These are phyloP conservation scores for Daphoenositta chrysoptera DNA, from an alignment of 2,113 vertebrate genomes.

Conservation along the genomic window DNA sequence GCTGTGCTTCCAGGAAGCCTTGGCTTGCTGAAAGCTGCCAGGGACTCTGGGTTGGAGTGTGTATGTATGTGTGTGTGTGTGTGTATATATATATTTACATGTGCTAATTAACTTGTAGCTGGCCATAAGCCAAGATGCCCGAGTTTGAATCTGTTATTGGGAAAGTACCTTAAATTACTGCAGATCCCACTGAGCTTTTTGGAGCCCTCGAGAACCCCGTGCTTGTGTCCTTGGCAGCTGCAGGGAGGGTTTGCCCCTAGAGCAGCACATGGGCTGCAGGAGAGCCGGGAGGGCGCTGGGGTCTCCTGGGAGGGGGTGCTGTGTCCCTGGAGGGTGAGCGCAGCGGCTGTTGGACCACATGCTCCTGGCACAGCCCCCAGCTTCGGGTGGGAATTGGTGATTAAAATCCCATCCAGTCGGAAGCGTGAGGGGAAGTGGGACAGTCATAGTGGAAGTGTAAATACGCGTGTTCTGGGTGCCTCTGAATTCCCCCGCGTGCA, in stretches of 20 bases:
- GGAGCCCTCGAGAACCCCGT: accelerated
- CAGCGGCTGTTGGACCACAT: accelerated
- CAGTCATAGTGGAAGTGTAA: constrained; percentile 3
- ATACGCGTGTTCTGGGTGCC: background rate
- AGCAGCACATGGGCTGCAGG: background rate
- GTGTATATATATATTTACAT: background rate
- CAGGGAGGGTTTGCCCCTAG: background rate
- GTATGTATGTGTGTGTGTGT: accelerated
- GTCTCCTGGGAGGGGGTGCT: background rate
- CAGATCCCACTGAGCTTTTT: background rate
- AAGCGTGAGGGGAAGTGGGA: background rate
- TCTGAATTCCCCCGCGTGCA: background rate
- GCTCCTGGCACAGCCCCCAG: background rate
- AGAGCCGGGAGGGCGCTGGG: background rate
- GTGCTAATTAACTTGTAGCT: background rate
- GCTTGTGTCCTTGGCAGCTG: accelerated
- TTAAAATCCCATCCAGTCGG: background rate
- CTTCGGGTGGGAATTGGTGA: background rate
- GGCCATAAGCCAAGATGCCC: background rate
- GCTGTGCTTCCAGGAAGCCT: background rate
- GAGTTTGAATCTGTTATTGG: background rate
- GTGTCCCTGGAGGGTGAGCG: background rate
- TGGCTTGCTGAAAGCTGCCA: background rate
- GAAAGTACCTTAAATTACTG: constrained; percentile 22
- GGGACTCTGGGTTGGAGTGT: background rate